Conservation (phyloP, 1,140 invertebrate species). For the Habropoda laboriosa region DNA sequence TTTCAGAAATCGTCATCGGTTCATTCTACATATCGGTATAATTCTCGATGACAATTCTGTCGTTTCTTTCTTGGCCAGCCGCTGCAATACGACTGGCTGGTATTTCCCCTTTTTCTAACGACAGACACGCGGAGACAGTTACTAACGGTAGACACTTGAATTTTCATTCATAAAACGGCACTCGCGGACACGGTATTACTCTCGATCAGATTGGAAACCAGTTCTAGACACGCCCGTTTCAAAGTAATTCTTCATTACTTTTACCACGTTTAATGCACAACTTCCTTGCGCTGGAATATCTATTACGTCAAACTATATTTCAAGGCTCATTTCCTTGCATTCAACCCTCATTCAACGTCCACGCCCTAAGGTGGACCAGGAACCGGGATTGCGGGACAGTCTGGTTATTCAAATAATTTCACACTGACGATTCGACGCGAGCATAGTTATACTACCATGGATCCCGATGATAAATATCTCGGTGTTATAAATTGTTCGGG, state of each 20-base stretch:
- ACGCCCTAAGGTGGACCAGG: slow-evolving; percentile 26
- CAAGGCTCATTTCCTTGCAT: slow-evolving; percentile 61
- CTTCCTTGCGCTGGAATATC: slow-evolving; percentile 42
- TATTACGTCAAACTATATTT: slow-evolving; percentile 56
- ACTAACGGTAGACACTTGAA: slow-evolving; percentile 16
- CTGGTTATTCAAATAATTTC: slow-evolving; percentile 26
- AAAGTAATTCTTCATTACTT: slow-evolving; percentile 60
- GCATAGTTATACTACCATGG: no score
- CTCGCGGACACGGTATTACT: slow-evolving; percentile 36
- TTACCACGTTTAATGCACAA: slow-evolving; percentile 31
- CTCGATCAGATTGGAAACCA: slow-evolving; percentile 60
- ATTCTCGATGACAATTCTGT: not conserved
- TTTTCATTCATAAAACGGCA: slow-evolving; percentile 52
- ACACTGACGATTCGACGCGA: not conserved
- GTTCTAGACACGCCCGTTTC: slow-evolving; percentile 58
- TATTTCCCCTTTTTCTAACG: slow-evolving; percentile 7
- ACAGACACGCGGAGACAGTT: slow-evolving; percentile 10
- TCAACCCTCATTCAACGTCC: slow-evolving; percentile 44
- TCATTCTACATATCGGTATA: not conserved
- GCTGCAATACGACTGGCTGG: not conserved
- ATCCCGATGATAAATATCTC: not conserved
- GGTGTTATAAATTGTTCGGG: not conserved
- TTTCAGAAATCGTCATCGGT: not conserved
- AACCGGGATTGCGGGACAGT: not conserved
- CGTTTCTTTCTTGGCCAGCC: slow-evolving; percentile 7